Percentiles rank a stretch among this genome's conserved stretches.
phyloP scores from a whole-genome alignment of 2,113 vertebrate species.

The Eurypyga helias region DNA sequence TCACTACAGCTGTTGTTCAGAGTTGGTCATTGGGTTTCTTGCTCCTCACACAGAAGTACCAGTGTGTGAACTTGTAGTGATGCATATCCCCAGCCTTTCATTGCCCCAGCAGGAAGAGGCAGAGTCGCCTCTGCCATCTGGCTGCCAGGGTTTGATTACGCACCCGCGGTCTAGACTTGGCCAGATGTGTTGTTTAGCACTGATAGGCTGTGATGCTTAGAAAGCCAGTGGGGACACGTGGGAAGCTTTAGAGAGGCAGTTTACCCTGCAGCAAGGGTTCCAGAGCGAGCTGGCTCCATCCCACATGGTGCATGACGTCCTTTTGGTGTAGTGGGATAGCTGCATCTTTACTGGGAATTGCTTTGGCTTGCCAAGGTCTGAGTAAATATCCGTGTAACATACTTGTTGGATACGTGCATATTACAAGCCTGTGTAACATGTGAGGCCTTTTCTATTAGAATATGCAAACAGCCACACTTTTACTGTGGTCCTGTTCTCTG shows the following conservation, averaged over 20 bases:
- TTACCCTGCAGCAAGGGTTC: not conserved
- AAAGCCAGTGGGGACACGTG: not conserved
- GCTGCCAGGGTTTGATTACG: not conserved
- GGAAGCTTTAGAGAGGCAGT: not conserved
- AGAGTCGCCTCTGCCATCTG: not conserved
- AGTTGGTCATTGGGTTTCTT: not conserved
- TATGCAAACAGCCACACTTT: too few relatives aligned
- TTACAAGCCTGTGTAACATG: rapidly evolving
- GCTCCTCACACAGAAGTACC: not conserved
- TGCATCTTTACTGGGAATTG: not conserved
- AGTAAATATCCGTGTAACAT: not conserved
- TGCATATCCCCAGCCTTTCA: not conserved
- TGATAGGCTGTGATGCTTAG: not conserved
- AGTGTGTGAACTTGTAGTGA: not conserved
- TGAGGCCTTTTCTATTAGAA: not conserved
- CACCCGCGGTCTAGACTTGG: not conserved
- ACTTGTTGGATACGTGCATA: not conserved
- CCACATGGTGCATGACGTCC: not conserved
- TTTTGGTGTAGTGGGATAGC: not conserved
- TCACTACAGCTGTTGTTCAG: not conserved
- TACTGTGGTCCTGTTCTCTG: not conserved
- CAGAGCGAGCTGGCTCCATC: not conserved
- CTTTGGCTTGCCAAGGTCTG: not conserved
- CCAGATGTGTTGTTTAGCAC: not conserved
- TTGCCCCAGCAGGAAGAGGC: not conserved